Evolutionary conservation across 2,113 vertebrate genomes (phyloP), one percentile per base, ranked within the genome.

Genomic region (Pica pica): DNA sequence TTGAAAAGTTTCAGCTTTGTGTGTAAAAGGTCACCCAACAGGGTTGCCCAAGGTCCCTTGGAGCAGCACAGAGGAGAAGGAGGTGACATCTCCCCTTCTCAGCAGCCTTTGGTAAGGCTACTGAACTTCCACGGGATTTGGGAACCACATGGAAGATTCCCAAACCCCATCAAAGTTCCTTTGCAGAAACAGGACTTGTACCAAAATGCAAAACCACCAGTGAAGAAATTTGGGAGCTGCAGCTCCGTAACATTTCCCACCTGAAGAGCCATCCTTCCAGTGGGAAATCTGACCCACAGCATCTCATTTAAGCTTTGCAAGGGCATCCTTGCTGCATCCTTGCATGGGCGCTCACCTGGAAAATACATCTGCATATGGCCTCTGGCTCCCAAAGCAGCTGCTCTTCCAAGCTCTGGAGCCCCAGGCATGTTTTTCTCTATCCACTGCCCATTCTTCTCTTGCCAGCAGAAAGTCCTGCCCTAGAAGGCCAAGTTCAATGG

Each of bases 231-330:
- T 14, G 41, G 37, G 61, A 56, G 56, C 19, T 14, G 31, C 13
- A 31, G 31, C 37, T 83, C 26, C 0, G 0, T 26, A n/a, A 16
- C 20, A 9, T 24, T 76, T 42, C 33, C 39, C 18, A 35, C 30
- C 42, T 30, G 42, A 50, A 68, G 33, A 56, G 14, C 21, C 11
- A 63, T 11, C 53, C 39, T 56, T 31, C 10, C 2, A 49, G 50
- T 12, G 26, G 9, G 10, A 57, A 67, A 2, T 11, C 63, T 74
- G 42, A 70, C n/a, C 61, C 33, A 46, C 91, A 26, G 26, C 19
- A 44, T 11, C 37, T 77, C 63, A 49, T 64, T 61, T 19, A 33
- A 85, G 39, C 23, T 64, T 65, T 31, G 21, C 16, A 85, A 89
- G 33, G 33, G 4, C 67, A 74, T 68, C 20, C 2, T 16, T 16